Conservation (phyloP, 2,797 vertebrate genomes). For the Molossus molossus region DNA sequence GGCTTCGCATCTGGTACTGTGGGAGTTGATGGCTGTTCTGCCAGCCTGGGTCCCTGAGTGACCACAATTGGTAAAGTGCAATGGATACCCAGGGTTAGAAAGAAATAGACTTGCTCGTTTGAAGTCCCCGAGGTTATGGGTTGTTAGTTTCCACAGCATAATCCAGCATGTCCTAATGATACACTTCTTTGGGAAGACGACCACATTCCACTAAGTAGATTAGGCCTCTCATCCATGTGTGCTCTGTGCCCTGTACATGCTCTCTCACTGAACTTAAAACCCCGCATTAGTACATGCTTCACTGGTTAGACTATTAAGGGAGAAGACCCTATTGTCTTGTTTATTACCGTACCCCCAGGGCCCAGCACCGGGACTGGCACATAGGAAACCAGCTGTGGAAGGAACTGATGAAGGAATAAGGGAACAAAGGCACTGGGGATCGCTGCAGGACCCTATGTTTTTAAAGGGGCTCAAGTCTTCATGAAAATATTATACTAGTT, state of each 20-base stretch:
- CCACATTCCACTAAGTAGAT: neutral
- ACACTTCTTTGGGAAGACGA: neutral
- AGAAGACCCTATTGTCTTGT: neutral
- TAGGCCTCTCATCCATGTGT: neutral
- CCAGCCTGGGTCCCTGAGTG: neutral
- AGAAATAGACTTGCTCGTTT: neutral
- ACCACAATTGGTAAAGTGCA: neutral
- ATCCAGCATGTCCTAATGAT: neutral
- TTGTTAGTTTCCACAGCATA: neutral
- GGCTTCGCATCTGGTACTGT: neutral
- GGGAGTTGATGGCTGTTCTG: neutral
- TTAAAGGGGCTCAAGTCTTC: neutral
- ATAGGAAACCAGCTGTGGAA: constrained; percentile 48
- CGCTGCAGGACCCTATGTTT: neutral
- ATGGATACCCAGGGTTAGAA: neutral
- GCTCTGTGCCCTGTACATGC: neutral
- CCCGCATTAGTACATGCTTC: neutral
- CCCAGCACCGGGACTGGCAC: neutral
- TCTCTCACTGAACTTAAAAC: constrained; percentile 19
- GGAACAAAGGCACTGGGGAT: neutral
- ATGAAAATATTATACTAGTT: neutral
- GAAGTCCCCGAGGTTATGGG: neutral
- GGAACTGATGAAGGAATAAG: neutral
- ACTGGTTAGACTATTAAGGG: neutral
- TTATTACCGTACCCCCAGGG: neutral